Evolutionary conservation across 2,888 invertebrate genomes (phyloP).

Genomic region (Nymphalis c-album): DNA sequence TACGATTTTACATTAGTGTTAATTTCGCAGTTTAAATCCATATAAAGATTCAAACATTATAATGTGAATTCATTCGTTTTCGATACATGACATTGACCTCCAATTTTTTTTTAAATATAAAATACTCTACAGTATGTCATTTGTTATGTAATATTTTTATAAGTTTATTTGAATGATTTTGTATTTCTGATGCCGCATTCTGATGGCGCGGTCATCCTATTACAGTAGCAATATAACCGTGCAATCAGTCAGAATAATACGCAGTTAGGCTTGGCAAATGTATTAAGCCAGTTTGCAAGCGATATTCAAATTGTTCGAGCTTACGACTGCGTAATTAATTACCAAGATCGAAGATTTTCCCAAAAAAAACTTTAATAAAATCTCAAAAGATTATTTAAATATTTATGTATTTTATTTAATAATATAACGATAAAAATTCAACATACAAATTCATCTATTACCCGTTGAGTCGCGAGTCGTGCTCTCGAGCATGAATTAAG

Average conservation of each 20-base stretch:
- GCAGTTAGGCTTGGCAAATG: conserved; percentile 51
- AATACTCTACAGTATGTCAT: neutral
- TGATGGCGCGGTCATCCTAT: conserved; percentile 6
- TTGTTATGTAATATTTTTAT: conserved; percentile 1
- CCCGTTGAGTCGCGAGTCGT: conserved; percentile 53
- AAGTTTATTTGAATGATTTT: neutral
- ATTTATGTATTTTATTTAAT: conserved; percentile 19
- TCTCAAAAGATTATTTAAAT: neutral
- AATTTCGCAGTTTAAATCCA: no score
- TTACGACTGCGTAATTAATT: conserved; percentile 33
- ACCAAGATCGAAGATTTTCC: conserved; percentile 22
- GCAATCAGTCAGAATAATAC: conserved; percentile 71
- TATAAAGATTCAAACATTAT: no score
- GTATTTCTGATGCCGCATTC: neutral
- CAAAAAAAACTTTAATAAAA: neutral
- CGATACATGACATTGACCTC: neutral
- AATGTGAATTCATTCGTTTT: neutral
- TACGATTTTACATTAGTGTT: no score
- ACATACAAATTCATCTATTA: conserved; percentile 47
- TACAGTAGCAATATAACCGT: conserved; percentile 54
- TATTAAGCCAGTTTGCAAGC: conserved; percentile 50
- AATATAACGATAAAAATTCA: conserved; percentile 17
- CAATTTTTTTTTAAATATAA: neutral
- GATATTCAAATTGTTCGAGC: conserved; percentile 45
- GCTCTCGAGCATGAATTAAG: conserved; percentile 57